A percentile compares a stretch with the other conserved stretches of the same genome.
phyloP scores from a whole-genome alignment of 2,113 vertebrate genomes.

The Pseudopodoces humilis region DNA sequence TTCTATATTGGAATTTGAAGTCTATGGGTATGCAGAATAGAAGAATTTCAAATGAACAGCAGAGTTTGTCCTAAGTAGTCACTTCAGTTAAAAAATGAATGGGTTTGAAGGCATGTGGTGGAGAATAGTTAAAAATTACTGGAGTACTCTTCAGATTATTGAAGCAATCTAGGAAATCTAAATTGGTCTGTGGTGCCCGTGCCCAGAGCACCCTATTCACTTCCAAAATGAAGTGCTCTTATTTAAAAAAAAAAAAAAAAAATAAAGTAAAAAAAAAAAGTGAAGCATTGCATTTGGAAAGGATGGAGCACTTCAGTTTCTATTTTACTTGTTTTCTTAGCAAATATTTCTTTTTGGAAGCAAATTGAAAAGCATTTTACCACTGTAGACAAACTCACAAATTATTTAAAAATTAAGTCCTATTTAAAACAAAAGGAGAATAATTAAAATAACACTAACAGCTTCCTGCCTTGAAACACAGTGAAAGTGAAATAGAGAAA shows the following conservation, averaged over 20 bases:
- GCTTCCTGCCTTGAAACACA: neutral
- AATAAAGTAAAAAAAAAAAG: neutral
- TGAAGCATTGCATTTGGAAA: constrained; percentile 62
- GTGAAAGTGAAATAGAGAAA: neutral
- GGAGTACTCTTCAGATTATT: constrained; percentile 68
- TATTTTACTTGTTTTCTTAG: constrained; percentile 17
- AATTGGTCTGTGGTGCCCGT: constrained; percentile 48
- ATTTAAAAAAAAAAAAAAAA: neutral
- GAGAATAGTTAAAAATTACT: constrained; percentile 42
- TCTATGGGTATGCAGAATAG: neutral
- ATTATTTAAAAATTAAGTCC: constrained; percentile 25
- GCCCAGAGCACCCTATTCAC: constrained; percentile 65
- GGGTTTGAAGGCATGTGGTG: neutral
- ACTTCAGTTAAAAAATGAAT: constrained; percentile 27
- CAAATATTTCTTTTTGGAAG: constrained; percentile 64
- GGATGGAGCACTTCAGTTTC: constrained; percentile 30
- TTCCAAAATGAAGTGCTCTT: constrained; percentile 73
- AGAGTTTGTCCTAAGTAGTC: constrained; percentile 46
- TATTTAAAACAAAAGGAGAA: constrained; percentile 6
- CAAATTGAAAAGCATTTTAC: constrained; percentile 39
- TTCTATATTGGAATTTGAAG: constrained; percentile 8
- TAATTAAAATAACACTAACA: neutral
- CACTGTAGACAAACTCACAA: constrained; percentile 9
- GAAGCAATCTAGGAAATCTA: constrained; percentile 61
- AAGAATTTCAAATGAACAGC: constrained; percentile 17